phyloP scores from a whole-genome alignment of 2,113 vertebrate species.

The Empidonax alnorum region DNA sequence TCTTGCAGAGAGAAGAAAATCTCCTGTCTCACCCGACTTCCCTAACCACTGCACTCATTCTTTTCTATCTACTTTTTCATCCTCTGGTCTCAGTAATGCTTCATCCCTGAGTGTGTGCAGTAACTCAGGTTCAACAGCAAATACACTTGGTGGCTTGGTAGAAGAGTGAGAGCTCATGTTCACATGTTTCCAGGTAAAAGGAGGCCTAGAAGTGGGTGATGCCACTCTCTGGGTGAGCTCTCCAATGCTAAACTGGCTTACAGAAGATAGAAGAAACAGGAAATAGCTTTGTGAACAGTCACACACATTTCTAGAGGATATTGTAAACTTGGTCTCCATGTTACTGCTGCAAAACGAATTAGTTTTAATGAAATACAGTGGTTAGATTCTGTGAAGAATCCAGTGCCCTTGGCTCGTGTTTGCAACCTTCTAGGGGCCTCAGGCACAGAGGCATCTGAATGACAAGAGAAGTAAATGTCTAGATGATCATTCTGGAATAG shows the following conservation, averaged over 20 bases:
- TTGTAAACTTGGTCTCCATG: background rate
- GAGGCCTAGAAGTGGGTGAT: background rate
- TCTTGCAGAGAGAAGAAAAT: background rate
- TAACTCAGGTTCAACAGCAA: background rate
- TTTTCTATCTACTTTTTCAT: background rate
- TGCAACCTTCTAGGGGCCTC: background rate
- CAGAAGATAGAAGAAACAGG: background rate
- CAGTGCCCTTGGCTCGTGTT: background rate
- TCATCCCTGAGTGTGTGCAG: background rate
- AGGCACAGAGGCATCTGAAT: background rate
- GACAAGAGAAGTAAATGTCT: background rate
- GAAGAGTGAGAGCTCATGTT: background rate
- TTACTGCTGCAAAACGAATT: background rate
- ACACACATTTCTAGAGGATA: background rate
- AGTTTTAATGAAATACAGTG: background rate
- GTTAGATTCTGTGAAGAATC: background rate
- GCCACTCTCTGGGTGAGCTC: background rate
- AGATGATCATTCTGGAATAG: background rate
- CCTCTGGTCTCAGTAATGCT: background rate
- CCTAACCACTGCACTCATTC: background rate
- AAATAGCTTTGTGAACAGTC: background rate
- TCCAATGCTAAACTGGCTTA: background rate
- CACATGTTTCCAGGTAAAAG: background rate
- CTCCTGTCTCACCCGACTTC: background rate
- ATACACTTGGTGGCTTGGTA: background rate